Evolutionary conservation across 2,113 vertebrate genomes (phyloP).

Genomic region (Acanthisitta chloris): DNA sequence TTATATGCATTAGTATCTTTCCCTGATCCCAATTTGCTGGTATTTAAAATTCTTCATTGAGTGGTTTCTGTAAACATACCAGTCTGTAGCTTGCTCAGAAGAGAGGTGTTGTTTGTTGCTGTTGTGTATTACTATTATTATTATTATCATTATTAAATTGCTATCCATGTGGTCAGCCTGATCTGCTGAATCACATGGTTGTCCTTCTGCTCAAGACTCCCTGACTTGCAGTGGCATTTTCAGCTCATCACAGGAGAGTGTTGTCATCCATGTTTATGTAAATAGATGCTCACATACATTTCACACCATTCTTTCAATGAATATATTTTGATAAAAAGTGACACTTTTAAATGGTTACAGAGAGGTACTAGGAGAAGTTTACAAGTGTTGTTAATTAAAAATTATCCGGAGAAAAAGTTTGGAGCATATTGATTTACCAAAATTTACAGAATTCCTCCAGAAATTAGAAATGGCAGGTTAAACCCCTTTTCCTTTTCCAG

Average conservation of each 20-base stretch:
- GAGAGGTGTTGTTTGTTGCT: background rate
- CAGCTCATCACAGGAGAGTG: background rate
- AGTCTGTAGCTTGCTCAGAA: background rate
- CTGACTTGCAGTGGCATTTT: background rate
- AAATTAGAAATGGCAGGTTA: background rate
- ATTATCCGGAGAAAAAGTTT: background rate
- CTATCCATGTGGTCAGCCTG: background rate
- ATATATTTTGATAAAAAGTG: background rate
- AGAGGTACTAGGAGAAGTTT: background rate
- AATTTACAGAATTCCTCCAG: background rate
- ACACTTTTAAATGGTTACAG: background rate
- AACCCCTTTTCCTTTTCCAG: background rate
- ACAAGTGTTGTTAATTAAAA: background rate
- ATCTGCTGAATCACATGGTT: background rate
- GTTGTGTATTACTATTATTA: background rate
- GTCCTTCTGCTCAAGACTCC: background rate
- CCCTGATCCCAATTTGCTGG: background rate
- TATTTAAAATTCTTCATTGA: background rate
- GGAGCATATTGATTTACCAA: background rate
- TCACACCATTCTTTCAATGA: background rate
- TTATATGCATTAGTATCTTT: background rate
- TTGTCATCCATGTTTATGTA: background rate
- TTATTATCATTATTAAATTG: background rate
- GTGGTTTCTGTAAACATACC: background rate
- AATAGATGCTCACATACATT: background rate